A percentile compares a stretch with the other conserved stretches of the same genome.
Conservation (phyloP, 2,888 invertebrate genomes). For the Panorpa germanica region DNA sequence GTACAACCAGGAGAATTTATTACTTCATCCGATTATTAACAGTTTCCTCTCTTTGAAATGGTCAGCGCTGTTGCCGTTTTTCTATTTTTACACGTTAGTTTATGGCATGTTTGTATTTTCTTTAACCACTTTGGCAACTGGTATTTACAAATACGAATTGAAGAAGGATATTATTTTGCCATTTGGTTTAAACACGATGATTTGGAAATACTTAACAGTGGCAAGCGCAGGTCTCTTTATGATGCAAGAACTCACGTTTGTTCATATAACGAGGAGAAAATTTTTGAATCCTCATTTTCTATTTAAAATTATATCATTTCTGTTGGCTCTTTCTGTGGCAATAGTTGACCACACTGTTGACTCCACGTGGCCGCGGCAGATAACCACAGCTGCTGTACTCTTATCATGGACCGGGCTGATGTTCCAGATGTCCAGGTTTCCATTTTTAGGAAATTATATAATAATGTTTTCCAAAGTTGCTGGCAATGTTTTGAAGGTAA, state of each 20-base stretch:
- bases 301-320: no score
- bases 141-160: no score
- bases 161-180: slow-evolving; percentile 16
- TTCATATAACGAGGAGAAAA: no score
- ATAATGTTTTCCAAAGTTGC: slow-evolving; percentile 41
- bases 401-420: slow-evolving; percentile 35
- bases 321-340: no score
- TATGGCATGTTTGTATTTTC: slow-evolving; percentile 30
- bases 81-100: slow-evolving; percentile 28
- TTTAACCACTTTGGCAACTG: slow-evolving; percentile 26
- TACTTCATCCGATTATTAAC: slow-evolving; percentile 35
- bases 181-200: slow-evolving; percentile 20
- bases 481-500: slow-evolving; percentile 31
- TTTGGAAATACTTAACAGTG: slow-evolving; percentile 25
- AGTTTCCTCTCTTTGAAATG: slow-evolving; percentile 36
- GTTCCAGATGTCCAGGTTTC: slow-evolving; percentile 33
- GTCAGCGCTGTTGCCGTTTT: slow-evolving; percentile 31
- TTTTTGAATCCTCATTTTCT: no score
- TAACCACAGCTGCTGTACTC: slow-evolving; percentile 30
- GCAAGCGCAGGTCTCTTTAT: slow-evolving; percentile 2
- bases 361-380: slow-evolving; percentile 26
- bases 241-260: no score
- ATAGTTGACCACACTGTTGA: slow-evolving; percentile 19
- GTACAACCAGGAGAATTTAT: slow-evolving; percentile 26
- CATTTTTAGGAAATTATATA: slow-evolving; percentile 35